These are phyloP conservation scores for Rhabdomys dilectus DNA, from an alignment of 2,113 vertebrate species.

Conservation along the genomic window DNA sequence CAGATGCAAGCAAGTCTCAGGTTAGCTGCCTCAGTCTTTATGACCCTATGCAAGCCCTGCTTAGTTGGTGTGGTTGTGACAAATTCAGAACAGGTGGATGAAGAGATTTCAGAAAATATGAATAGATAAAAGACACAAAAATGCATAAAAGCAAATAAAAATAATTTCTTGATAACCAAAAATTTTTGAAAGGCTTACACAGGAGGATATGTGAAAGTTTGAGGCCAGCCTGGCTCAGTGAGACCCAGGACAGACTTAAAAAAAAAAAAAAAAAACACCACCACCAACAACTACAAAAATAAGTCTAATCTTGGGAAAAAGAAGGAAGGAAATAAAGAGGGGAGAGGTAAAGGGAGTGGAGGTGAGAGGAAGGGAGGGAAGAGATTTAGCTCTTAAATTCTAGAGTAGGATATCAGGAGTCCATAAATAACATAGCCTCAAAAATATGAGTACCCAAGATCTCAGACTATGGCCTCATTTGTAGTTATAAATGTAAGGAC, in stretches of 20 bases:
- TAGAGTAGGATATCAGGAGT: background rate
- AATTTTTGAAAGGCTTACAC: background rate
- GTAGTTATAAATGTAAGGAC: background rate
- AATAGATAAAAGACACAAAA: background rate
- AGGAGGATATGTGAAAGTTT: background rate
- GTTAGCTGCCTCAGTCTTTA: background rate
- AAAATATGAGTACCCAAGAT: background rate
- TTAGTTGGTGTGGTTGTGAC: background rate
- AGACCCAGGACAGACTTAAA: background rate
- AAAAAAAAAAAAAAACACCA: too few species aligned
- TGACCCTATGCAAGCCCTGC: background rate
- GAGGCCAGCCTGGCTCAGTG: background rate
- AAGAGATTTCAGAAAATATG: background rate
- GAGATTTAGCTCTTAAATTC: background rate
- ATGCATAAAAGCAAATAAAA: background rate
- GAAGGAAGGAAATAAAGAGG: background rate
- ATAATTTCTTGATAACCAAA: background rate
- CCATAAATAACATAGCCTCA: background rate
- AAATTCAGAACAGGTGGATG: background rate
- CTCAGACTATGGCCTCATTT: background rate
- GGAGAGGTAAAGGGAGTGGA: too few species aligned
- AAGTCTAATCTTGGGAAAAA: background rate
- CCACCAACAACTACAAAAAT: too few species aligned
- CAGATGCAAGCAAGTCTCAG: background rate
- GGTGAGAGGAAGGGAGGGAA: background rate